Evolutionary conservation across 2,797 vertebrate species (phyloP), one percentile per base, ranked within the genome.

Genomic region (Percopsis omiscomaycus): DNA sequence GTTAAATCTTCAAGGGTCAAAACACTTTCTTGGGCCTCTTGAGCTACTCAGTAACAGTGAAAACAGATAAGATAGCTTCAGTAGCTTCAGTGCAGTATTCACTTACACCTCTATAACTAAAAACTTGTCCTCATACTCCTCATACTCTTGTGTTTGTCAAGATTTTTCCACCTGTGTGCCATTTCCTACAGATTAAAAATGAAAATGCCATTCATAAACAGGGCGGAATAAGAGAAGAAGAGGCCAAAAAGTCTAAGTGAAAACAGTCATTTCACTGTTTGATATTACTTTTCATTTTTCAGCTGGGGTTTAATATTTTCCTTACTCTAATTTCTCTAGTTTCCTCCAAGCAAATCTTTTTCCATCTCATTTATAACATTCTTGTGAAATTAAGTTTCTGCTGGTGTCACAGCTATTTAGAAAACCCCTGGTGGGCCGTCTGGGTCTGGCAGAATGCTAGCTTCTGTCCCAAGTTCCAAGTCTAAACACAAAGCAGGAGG

Each of bases 1-100:
- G 71, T 80, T 75, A 73, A 49, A 74, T 51, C 49, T 50, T 27
- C 60, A 60, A 62, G 77, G 84, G 82, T 83, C 80, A 85, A 69
- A 48, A 71, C 78, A 68, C 81, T 80, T 61, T 45, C 50, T 62
- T 53, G 54, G 66, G 59, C 57, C 49, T 68, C 71, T 74, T 30
- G 1, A 13, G 29, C 64, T 42, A 4, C 74, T 12, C 73, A 71
- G 80, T 81, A 66, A 61, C 59, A 69, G 64, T 51, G 81, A 48
- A 63, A 75, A 73, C 71, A 79, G 66, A 84, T 78, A 62, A 59
- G 70, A 46, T 51, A 63, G 59, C 71, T 73, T 61, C 61, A 66
- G 77, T 57, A 71, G 77, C 75, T 58, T 62, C 64, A 14, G 32
- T 9, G 27, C 66, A 70, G 60, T 47, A 46, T 47, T 55, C 61